Evolutionary conservation across 2,113 vertebrate species (phyloP), one percentile per base, ranked within the genome.

Genomic region (Oncorhynchus tshawytscha): DNA sequence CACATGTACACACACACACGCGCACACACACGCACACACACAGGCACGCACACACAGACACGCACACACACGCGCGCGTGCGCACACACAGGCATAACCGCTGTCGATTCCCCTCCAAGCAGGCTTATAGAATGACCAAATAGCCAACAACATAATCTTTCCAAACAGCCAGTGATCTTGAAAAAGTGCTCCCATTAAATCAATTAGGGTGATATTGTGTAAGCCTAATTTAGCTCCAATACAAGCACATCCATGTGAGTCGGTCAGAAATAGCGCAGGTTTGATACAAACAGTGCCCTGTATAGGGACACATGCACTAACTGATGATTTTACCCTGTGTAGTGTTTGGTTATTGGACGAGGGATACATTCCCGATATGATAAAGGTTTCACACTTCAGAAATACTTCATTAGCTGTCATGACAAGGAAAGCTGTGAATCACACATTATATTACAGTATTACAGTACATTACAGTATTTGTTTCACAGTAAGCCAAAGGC

Each of bases 401-500:
- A 78, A 77, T 79, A 87, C 73, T 73, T 16, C 31, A 68, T 68
- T 68, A 68, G 18, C 67, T 68, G 31, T 68, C 67, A 48, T n/a
- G 18, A 45, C 16, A 69, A 69, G 34, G 39, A 73, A 86, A 79
- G 25, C 64, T 15, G 62, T 2, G 29, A 77, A 34, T 78, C 81
- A 77, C 72, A 78, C 83, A 78, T 78, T 27, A 82, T 27, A 27
- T 2, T 27, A 2, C 25, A 25, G 25, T 25, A 25, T 25, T 25
- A 25, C 25, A 25, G 25, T 25, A 25, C 25, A 25, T 25, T 2
- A 73, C 65, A 25, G 2, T 76, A 86, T 88, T 86, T 89, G 85
- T 88, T 82, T 84, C 64, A 69, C 34, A 85, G 87, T 82, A 86
- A 85, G 81, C 86, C 70, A 70, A 71, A 2, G 88, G 85, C 83